A percentile compares a stretch with the other conserved stretches of the same genome.
Evolutionary conservation across 2,113 vertebrate species (phyloP).

Genomic region (Sorex araneus): DNA sequence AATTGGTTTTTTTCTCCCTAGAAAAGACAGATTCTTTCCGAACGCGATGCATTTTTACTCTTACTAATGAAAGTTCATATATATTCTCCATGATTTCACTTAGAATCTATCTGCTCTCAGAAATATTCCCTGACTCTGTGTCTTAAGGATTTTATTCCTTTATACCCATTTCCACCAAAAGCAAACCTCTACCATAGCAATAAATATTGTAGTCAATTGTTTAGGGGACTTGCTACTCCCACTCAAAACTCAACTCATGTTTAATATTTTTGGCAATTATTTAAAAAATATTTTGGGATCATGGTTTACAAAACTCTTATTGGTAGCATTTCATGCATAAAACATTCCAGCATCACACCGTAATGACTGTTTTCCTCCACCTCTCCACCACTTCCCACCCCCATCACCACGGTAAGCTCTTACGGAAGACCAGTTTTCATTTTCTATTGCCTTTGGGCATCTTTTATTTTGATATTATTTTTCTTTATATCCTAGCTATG

Average conservation of each 20-base stretch:
- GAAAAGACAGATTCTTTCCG: neutral
- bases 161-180: neutral
- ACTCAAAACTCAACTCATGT: neutral
- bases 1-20: neutral
- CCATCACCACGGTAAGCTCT: no score
- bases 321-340: no score
- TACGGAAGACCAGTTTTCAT: no score
- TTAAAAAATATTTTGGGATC: no score
- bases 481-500: no score
- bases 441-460: no score
- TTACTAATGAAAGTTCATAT: neutral
- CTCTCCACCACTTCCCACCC: no score
- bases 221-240: neutral
- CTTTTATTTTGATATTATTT: no score
- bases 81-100: neutral
- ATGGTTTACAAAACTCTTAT: no score
- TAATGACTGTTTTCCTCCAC: no score
- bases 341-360: no score
- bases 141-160: neutral
- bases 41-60: neutral
- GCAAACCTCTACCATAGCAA: neutral
- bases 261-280: neutral
- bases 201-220: neutral
- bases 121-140: neutral
- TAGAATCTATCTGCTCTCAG: neutral